phyloP scores from a whole-genome alignment of 2,797 vertebrate genomes.

The Sebastes paucispinis region DNA sequence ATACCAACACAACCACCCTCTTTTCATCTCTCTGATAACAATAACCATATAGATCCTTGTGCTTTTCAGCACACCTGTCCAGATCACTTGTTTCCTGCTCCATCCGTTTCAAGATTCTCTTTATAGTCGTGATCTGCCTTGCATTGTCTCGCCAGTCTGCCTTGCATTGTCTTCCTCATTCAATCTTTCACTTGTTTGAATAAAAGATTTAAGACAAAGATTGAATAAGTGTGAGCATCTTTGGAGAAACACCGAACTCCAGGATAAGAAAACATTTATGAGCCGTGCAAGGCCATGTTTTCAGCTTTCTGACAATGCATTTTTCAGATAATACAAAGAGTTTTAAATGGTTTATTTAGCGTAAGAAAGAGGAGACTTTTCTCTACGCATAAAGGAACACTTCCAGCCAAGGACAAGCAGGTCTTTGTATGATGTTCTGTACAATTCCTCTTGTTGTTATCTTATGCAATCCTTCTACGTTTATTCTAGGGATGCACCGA shows the following conservation, averaged over 20 bases:
- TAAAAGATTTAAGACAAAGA: neutral
- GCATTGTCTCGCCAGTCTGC: neutral
- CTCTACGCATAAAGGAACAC: neutral
- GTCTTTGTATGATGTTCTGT: neutral
- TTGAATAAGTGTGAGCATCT: neutral
- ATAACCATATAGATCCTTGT: constrained; percentile 26
- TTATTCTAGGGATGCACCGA: neutral
- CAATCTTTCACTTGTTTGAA: neutral
- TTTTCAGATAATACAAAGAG: neutral
- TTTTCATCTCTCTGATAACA: constrained; percentile 11
- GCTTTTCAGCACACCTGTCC: constrained; percentile 35
- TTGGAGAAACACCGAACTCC: neutral
- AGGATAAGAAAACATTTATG: neutral
- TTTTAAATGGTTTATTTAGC: too few species aligned
- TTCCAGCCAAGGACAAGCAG: neutral
- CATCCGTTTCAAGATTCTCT: neutral
- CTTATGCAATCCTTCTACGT: neutral
- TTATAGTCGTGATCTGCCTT: neutral
- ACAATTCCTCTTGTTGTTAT: neutral
- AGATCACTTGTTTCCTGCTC: neutral
- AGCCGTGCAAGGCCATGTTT: neutral
- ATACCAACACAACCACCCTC: constrained; percentile 22
- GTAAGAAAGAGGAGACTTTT: neutral
- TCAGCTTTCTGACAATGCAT: neutral
- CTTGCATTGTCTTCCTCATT: neutral